Evolutionary conservation across 2,797 vertebrate genomes (phyloP), one percentile per base, ranked within the genome.

Genomic region (Pseudopleuronectes americanus): DNA sequence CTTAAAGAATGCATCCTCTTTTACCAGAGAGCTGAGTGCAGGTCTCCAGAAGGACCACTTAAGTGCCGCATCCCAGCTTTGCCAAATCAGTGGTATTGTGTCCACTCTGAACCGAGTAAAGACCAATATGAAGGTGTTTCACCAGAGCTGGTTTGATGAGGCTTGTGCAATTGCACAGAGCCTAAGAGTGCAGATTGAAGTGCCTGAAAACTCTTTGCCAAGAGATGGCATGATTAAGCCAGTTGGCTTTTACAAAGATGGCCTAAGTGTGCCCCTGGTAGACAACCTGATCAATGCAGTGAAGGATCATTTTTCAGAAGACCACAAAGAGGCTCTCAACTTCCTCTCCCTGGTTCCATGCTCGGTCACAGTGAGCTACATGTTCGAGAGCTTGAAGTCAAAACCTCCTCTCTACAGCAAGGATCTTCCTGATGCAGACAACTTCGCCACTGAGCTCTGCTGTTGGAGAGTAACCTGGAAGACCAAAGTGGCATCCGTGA

Each of bases 391-490:
- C 64, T 74, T 95, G 26, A 95, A 95, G 87, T 94, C 94, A 1
- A 95, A 95, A 84, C 93, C 92, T 4, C 94, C 94, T 0, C 91
- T 95, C 56, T 95, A 95, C 76, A 92, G 93, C 69, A 86, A 92
- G 1, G 95, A 95, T 61, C 94, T 95, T 41, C 95, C 95, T 0
- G 94, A 95, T 55, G 93, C 94, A 0, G 94, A 95, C 66, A 95
- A 95, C 89, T 95, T 95, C 84, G 93, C 94, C 83, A 95, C 95
- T 0, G 95, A 95, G 84, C 90, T 95, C 23, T 94, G 94, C 76
- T 95, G 95, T 71, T 95, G 95, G 95, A 94, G 95, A 81, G 94
- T 95, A 12, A 95, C 94, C 1, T 95, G 95, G 95, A 95, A 95
- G 78, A 95, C 95, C 14, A 95, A 95, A 86, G 94, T 95, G 38